Conservation (phyloP, 2,797 vertebrate species). For the Mormyrus hasselquistii region DNA sequence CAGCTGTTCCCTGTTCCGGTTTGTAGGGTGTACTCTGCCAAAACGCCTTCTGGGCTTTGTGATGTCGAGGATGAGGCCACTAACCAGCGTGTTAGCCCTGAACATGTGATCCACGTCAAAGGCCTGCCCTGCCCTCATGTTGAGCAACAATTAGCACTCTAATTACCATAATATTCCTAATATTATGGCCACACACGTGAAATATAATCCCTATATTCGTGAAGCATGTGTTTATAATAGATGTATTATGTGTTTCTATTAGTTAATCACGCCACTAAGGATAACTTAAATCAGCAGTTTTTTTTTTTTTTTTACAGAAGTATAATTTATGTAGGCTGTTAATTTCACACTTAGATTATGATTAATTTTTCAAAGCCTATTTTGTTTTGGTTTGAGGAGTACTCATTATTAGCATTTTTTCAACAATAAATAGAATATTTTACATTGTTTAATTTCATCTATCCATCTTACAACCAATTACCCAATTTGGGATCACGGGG, state of each 20-base stretch:
- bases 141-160: slow-evolving; percentile 24
- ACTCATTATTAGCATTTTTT: background rate
- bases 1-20: background rate
- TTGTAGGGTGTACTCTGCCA: background rate
- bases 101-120: background rate
- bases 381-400: background rate
- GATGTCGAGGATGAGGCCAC: background rate
- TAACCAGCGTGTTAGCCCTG: background rate
- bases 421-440: background rate
- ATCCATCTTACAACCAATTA: background rate
- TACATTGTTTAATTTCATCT: background rate
- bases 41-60: background rate
- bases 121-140: background rate
- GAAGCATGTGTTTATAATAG: slow-evolving; percentile 13
- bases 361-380: background rate
- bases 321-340: slow-evolving; percentile 28
- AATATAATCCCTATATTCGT: slow-evolving; percentile 10
- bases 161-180: slow-evolving; percentile 17
- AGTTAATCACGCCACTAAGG: slow-evolving; percentile 27
- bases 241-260: slow-evolving; percentile 29
- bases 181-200: background rate
- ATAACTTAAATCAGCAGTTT: background rate
- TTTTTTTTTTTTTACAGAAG: slow-evolving; percentile 5
- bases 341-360: background rate
- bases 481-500: background rate